These are phyloP conservation scores for Misgurnus mizolepis DNA, from an alignment of 2,113 vertebrate species.

Conservation along the genomic window DNA sequence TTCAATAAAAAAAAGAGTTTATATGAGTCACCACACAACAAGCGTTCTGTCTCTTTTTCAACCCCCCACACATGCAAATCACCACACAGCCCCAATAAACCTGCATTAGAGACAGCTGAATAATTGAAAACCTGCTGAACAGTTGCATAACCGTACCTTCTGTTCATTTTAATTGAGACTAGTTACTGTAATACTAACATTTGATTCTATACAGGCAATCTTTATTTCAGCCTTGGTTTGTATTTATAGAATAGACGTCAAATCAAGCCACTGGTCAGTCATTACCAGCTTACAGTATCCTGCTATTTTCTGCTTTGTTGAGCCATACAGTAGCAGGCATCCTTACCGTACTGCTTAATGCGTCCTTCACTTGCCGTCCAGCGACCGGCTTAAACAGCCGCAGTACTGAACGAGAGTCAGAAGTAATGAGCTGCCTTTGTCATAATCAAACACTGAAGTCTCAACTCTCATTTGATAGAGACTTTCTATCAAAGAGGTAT, in stretches of 20 bases:
- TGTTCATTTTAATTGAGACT: background rate
- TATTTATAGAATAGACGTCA: background rate
- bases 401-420: background rate
- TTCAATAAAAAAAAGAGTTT: background rate
- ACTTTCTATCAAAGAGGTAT: constrained; percentile 30
- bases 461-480: constrained; percentile 31
- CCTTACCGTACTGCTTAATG: constrained; percentile 45
- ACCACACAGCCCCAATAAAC: background rate
- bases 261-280: constrained; percentile 6
- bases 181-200: too few relatives aligned
- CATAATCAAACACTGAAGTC: constrained; percentile 1
- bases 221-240: background rate
- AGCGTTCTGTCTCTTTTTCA: background rate
- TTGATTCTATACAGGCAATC: background rate
- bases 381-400: background rate
- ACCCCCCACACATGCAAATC: background rate
- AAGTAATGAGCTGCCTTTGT: constrained; percentile 2
- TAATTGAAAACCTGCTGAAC: background rate
- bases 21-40: background rate
- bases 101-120: background rate
- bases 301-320: background rate
- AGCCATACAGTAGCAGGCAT: constrained; percentile 20
- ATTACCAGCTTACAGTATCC: background rate
- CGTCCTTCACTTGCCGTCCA: constrained; percentile 20
- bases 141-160: background rate